phyloP scores from a whole-genome alignment of 2,113 vertebrate genomes.

The Chloroceryle aenea region DNA sequence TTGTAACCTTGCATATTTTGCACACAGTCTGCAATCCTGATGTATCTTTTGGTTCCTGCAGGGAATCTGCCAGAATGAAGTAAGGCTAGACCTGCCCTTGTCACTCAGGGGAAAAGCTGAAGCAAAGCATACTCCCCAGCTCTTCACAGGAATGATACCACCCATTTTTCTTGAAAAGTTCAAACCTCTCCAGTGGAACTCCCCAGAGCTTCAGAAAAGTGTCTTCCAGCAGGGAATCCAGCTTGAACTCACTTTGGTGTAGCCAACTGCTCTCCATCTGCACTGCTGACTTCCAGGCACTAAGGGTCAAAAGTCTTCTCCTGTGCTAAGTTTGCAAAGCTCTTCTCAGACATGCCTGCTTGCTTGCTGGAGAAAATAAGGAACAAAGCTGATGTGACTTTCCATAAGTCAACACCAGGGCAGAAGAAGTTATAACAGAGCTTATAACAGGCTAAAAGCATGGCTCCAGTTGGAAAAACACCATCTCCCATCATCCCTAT shows the following conservation, averaged over 20 bases:
- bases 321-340: neutral
- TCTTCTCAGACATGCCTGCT: neutral
- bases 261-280: rapidly evolving
- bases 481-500: neutral
- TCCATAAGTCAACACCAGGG: neutral
- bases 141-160: rapidly evolving
- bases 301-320: neutral
- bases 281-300: neutral
- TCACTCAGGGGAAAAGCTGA: neutral
- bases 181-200: neutral
- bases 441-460: neutral
- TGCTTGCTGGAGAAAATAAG: neutral
- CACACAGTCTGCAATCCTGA: neutral
- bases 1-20: rapidly evolving
- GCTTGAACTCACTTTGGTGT: neutral
- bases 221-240: neutral
- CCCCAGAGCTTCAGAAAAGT: neutral
- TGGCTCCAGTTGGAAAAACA: neutral
- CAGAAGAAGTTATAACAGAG: neutral
- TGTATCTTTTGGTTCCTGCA: rapidly evolving
- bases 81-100: neutral
- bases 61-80: neutral
- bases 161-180: neutral
- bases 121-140: neutral
- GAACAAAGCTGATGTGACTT: neutral